Conservation (phyloP, 2,888 invertebrate genomes). For the Syrista parreyssii region DNA sequence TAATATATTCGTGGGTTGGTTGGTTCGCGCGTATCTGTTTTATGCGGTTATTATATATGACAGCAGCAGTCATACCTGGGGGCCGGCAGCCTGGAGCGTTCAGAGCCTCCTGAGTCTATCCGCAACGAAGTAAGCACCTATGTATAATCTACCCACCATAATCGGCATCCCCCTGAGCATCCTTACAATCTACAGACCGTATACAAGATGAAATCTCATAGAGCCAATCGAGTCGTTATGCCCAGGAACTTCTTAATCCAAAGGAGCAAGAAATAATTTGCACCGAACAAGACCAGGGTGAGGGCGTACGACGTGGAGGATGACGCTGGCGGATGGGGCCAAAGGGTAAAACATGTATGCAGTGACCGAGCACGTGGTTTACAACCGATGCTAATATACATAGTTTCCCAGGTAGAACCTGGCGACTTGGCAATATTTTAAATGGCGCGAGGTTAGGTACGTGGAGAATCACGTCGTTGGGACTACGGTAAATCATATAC, state of each 20-base stretch:
- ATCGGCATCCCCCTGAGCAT: neutral
- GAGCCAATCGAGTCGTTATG: neutral
- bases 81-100: neutral
- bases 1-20: conserved; percentile 64
- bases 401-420: conserved; percentile 31
- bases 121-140: neutral
- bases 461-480: conserved; percentile 23
- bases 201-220: neutral
- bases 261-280: conserved; percentile 35
- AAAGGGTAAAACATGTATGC: conserved; percentile 9
- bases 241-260: conserved; percentile 31
- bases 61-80: conserved; percentile 64
- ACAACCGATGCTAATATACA: conserved; percentile 38
- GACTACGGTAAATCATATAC: conserved; percentile 28
- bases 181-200: neutral
- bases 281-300: conserved; percentile 22
- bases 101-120: neutral
- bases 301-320: conserved; percentile 20
- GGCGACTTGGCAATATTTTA: conserved; percentile 39
- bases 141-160: neutral
- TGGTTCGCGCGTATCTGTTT: conserved; percentile 65
- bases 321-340: conserved; percentile 8
- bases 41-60: conserved; percentile 67
- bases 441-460: conserved; percentile 21
- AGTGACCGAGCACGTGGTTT: conserved; percentile 35